Conservation (phyloP, 2,113 vertebrate genomes). For the Lepidiolamprologus cunningtoni region DNA sequence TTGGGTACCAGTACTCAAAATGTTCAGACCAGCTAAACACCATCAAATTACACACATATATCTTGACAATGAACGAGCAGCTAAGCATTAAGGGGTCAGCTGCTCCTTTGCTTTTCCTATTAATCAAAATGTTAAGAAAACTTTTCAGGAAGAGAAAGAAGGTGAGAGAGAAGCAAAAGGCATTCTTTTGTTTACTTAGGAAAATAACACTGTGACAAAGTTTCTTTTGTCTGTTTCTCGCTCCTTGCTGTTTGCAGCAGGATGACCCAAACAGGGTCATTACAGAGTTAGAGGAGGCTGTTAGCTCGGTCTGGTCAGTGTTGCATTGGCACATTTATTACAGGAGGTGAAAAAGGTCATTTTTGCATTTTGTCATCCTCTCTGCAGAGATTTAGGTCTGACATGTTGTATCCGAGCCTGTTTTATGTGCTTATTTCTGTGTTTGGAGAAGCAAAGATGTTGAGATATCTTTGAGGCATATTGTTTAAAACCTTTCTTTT, state of each 20-base stretch:
- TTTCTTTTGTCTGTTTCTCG: not conserved
- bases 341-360: not conserved
- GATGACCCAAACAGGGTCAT: not conserved
- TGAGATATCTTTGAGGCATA: not conserved
- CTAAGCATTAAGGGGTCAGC: not conserved
- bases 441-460: not conserved
- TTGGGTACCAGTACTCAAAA: not conserved
- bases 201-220: not conserved
- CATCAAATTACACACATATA: not conserved
- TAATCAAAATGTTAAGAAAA: not conserved
- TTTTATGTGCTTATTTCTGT: not conserved
- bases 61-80: not conserved
- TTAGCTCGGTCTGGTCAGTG: not conserved
- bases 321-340: not conserved
- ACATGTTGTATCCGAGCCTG: not conserved
- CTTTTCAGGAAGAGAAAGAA: not conserved
- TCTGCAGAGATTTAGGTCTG: not conserved
- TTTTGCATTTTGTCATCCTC: not conserved
- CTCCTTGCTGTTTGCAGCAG: not conserved
- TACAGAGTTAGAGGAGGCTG: not conserved
- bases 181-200: not conserved
- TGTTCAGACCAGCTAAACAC: not conserved
- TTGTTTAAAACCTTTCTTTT: not conserved
- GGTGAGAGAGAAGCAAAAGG: not conserved
- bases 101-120: not conserved